phyloP scores from a whole-genome alignment of 2,888 invertebrate genomes.

The Isotomurus palustris region DNA sequence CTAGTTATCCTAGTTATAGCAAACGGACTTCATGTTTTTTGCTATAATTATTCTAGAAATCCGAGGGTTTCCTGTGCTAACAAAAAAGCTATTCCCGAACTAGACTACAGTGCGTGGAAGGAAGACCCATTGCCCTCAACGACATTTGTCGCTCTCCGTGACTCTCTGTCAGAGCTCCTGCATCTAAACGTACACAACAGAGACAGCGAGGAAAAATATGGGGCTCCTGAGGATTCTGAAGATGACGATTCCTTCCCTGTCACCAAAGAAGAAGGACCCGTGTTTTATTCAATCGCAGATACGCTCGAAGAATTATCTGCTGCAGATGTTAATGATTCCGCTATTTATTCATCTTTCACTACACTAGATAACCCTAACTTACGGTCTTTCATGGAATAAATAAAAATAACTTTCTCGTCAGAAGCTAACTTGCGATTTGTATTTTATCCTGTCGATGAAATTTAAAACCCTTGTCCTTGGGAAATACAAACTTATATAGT shows the following conservation, averaged over 20 bases:
- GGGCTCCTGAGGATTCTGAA: too few relatives aligned
- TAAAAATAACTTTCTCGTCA: neutral
- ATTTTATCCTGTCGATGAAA: neutral
- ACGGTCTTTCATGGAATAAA: too few relatives aligned
- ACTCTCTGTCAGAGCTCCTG: too few relatives aligned
- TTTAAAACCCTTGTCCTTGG: too few relatives aligned
- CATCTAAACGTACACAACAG: too few relatives aligned
- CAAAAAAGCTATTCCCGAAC: constrained; percentile 27
- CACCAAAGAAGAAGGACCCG: neutral
- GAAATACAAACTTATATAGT: too few relatives aligned
- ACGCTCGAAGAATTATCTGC: constrained; percentile 7
- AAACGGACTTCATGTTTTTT: neutral
- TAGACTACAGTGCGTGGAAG: constrained; percentile 35
- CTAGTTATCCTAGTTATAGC: neutral
- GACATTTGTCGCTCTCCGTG: too few relatives aligned
- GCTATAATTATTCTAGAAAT: constrained; percentile 26
- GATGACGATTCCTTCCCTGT: neutral
- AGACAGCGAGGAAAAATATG: too few relatives aligned
- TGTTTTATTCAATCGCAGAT: constrained; percentile 3
- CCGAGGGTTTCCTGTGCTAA: constrained; percentile 35
- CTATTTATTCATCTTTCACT: neutral
- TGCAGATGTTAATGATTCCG: neutral
- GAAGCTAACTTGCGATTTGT: neutral
- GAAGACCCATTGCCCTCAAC: constrained; percentile 32
- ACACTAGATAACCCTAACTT: neutral